These are phyloP conservation scores for Sternarchorhynchus goeldii DNA, from an alignment of 2,797 vertebrate species.

Conservation along the genomic window DNA sequence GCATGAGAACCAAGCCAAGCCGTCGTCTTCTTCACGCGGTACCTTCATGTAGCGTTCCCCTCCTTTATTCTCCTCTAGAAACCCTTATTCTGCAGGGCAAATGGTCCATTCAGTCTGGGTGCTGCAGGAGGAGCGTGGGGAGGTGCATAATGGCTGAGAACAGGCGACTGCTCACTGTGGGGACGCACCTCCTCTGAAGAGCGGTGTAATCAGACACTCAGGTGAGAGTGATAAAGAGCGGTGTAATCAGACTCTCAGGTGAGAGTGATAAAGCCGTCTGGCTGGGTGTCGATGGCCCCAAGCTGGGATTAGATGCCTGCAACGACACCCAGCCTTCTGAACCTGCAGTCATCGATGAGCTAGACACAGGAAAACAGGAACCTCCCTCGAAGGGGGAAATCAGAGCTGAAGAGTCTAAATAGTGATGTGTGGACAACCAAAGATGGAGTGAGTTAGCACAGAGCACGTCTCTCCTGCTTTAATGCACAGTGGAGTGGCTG, in stretches of 20 bases:
- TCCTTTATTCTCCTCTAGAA: no score
- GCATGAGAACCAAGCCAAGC: not conserved
- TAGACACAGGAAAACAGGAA: slow-evolving; percentile 29
- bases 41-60: not conserved
- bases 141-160: not conserved
- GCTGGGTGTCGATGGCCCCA: slow-evolving; percentile 28
- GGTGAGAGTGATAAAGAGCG: slow-evolving; percentile 18
- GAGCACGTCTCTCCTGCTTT: slow-evolving; percentile 23
- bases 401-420: slow-evolving; percentile 24
- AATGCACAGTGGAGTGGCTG: not conserved
- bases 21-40: not conserved
- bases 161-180: not conserved
- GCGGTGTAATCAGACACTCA: slow-evolving; percentile 21
- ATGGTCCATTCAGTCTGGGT: not conserved
- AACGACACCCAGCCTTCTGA: slow-evolving; percentile 15
- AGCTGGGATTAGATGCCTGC: slow-evolving; percentile 15
- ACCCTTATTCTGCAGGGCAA: no score
- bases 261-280: slow-evolving; percentile 24
- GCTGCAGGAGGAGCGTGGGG: not conserved
- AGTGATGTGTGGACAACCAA: slow-evolving; percentile 25
- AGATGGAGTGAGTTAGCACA: not conserved
- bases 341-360: slow-evolving; percentile 33
- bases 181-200: slow-evolving; percentile 25
- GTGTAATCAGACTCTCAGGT: slow-evolving; percentile 24
- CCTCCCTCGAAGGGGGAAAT: slow-evolving; percentile 12